Evolutionary conservation across 2,797 vertebrate species (phyloP).

Genomic region (Urophycis tenuis): DNA sequence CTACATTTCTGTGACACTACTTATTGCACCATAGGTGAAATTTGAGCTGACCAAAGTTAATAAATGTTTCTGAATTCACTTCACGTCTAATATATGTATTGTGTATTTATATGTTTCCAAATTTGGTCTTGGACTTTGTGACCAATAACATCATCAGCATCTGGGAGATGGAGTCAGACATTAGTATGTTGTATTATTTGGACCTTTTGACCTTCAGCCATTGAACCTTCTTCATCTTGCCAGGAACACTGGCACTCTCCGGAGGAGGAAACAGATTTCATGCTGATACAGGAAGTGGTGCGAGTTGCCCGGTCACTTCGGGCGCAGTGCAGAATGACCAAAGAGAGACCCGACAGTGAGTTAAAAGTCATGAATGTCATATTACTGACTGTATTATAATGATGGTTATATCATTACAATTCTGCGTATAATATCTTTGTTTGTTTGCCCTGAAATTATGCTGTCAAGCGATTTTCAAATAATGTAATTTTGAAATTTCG

Average conservation of each 20-base stretch:
- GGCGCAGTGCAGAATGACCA: constrained; percentile 69
- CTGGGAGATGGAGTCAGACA: not conserved
- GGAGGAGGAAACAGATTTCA: constrained; percentile 70
- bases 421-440: no score
- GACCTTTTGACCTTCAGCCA: not conserved
- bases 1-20: not conserved
- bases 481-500: not conserved
- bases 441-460: not conserved
- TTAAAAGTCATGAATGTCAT: not conserved
- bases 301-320: constrained; percentile 68
- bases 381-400: not conserved
- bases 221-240: constrained; percentile 18
- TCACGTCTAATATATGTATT: not conserved
- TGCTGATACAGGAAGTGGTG: constrained; percentile 71
- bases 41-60: not conserved
- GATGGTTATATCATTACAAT: no score
- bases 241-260: constrained; percentile 78
- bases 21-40: not conserved
- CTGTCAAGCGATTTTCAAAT: no score
- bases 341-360: constrained; percentile 71
- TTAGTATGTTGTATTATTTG: not conserved
- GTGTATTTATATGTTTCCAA: not conserved
- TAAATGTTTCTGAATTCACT: not conserved
- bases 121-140: not conserved
- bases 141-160: not conserved